These are phyloP conservation scores for Beroe forskalii DNA, from an alignment of 37 sponge, comb jelly and placozoan species.

Conservation along the genomic window DNA sequence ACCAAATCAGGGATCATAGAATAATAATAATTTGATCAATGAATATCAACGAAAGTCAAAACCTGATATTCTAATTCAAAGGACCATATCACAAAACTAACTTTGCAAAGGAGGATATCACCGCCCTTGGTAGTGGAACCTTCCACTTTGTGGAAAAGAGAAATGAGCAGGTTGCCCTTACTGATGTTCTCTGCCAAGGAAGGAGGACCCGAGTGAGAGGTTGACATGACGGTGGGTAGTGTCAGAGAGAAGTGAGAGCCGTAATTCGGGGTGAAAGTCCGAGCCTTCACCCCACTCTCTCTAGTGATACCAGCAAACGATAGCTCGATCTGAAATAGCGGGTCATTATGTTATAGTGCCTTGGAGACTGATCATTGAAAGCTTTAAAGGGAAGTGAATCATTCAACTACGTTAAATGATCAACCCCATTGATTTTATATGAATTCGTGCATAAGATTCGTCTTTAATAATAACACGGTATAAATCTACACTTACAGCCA, in stretches of 20 bases:
- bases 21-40: too few relatives aligned
- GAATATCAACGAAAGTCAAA: too few relatives aligned
- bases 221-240: conserved; percentile 54
- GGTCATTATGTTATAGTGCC: too few relatives aligned
- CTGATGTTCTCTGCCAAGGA: conserved; percentile 53
- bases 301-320: conserved; percentile 45
- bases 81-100: too few relatives aligned
- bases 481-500: conserved; percentile 30
- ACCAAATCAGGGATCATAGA: too few relatives aligned
- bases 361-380: too few relatives aligned
- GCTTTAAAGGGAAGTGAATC: too few relatives aligned
- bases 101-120: conserved; percentile 50
- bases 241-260: conserved; percentile 54
- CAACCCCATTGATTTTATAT: too few relatives aligned
- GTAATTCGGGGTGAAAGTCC: conserved; percentile 53
- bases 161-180: conserved; percentile 14
- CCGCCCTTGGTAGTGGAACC: not conserved
- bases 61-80: too few relatives aligned
- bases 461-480: too few relatives aligned
- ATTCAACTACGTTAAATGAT: too few relatives aligned
- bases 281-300: not conserved
- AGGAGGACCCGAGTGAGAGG: conserved; percentile 46
- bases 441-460: too few relatives aligned
- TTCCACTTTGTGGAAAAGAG: conserved; percentile 37
- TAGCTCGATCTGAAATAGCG: conserved; percentile 48